Conservation (phyloP, 35 echinoderm and acorn worm genomes). For the Anneissia japonica region DNA sequence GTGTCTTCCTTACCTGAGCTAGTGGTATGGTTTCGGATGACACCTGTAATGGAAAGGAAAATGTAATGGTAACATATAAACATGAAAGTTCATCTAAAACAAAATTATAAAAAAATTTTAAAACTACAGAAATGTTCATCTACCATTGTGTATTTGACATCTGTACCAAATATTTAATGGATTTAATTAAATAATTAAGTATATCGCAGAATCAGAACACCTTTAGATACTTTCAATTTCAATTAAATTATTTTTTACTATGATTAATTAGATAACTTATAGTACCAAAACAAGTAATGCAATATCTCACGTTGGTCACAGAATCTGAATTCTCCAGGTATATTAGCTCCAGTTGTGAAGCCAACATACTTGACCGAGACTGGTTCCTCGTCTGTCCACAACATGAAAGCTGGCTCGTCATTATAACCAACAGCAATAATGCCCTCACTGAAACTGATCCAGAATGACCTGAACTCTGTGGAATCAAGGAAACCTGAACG, state of each 20-base stretch:
- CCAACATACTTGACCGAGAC: not conserved
- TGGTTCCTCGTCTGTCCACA: conserved; percentile 3
- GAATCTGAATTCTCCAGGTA: conserved; percentile 21
- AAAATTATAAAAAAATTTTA: too few species aligned
- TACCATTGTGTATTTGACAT: too few species aligned
- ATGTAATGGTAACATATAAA: too few species aligned
- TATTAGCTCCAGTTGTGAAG: not conserved
- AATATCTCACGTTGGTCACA: conserved; percentile 10
- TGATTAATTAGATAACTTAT: too few species aligned
- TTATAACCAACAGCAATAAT: not conserved
- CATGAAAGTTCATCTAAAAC: too few species aligned
- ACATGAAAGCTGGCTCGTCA: conserved; percentile 3
- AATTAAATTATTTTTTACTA: too few species aligned
- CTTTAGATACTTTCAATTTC: too few species aligned
- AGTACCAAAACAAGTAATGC: not conserved
- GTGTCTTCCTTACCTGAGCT: not conserved
- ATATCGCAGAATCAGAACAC: too few species aligned
- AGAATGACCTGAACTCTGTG: not conserved
- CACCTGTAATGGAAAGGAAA: too few species aligned
- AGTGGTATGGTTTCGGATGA: not conserved
- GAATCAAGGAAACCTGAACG: not conserved
- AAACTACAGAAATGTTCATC: too few species aligned
- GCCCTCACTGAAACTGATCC: conserved; percentile 11
- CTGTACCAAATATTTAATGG: too few species aligned
- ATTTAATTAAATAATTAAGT: too few species aligned